Conservation (phyloP, 2,113 vertebrate species). For the Megatriorchis doriae region DNA sequence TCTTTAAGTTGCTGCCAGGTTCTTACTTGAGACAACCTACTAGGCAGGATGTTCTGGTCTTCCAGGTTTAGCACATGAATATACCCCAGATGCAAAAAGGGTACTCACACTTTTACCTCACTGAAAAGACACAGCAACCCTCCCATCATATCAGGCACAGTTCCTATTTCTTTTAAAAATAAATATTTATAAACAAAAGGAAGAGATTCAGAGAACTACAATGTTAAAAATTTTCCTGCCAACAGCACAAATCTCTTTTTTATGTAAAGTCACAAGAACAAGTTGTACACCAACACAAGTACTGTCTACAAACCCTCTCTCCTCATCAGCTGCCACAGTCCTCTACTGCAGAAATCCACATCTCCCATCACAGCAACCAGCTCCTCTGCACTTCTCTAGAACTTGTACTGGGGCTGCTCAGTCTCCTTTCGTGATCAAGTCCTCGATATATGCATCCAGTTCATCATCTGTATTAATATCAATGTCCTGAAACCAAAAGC, state of each 20-base stretch:
- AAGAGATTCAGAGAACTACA: slow-evolving; percentile 61
- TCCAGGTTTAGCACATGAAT: not conserved
- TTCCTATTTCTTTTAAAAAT: slow-evolving; percentile 74
- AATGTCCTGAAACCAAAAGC: slow-evolving; percentile 84
- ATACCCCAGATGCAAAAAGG: not conserved
- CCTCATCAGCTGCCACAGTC: not conserved
- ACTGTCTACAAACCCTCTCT: not conserved
- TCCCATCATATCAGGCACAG: slow-evolving; percentile 34
- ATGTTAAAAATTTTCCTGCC: slow-evolving; percentile 48
- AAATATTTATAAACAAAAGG: slow-evolving; percentile 79
- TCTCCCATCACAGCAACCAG: not conserved
- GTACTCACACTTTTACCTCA: not conserved
- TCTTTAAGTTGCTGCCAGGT: not conserved
- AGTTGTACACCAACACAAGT: slow-evolving; percentile 35
- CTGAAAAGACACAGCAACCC: not conserved
- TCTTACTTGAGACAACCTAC: not conserved
- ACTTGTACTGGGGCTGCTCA: slow-evolving; percentile 42
- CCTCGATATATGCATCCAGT: slow-evolving; percentile 96
- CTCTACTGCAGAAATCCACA: not conserved
- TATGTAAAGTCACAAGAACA: slow-evolving; percentile 42
- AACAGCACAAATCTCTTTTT: slow-evolving; percentile 51
- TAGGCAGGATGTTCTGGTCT: not conserved
- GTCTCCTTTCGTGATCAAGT: slow-evolving; percentile 95
- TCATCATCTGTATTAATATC: slow-evolving; percentile 98
- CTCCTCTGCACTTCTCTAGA: not conserved